Conservation (phyloP, 2,797 vertebrate species). For the Moxostoma hubbsi region DNA sequence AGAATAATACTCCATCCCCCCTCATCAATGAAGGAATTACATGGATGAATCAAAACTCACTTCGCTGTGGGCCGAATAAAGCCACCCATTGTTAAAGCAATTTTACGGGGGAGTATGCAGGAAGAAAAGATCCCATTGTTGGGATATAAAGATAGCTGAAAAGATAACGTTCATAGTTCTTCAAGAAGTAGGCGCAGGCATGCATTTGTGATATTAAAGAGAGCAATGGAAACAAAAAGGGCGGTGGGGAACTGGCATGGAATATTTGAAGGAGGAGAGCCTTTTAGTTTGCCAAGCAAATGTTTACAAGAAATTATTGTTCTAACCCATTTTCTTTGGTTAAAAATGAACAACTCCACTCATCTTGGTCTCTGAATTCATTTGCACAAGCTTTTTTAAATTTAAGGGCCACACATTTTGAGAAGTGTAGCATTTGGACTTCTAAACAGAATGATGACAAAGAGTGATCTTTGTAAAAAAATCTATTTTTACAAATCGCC, state of each 20-base stretch:
- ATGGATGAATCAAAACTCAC: constrained; percentile 54
- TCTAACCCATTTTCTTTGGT: constrained; percentile 25
- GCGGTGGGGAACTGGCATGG: constrained; percentile 36
- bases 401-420: background rate
- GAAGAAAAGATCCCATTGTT: constrained; percentile 63
- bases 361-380: constrained; percentile 2
- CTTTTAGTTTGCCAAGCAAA: constrained; percentile 23
- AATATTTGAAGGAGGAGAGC: constrained; percentile 47
- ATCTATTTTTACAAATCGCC: constrained; percentile 14
- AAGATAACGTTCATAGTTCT: constrained; percentile 67
- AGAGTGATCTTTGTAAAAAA: constrained; percentile 14
- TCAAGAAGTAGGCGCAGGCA: constrained; percentile 61
- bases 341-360: constrained; percentile 37
- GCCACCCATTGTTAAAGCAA: constrained; percentile 57
- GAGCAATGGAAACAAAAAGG: constrained; percentile 47
- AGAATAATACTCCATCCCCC: constrained; percentile 42
- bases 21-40: constrained; percentile 56
- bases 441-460: constrained; percentile 8
- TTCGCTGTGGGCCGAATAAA: constrained; percentile 54
- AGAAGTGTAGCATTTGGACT: background rate
- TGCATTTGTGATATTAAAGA: constrained; percentile 58
- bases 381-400: constrained; percentile 18
- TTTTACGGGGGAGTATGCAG: constrained; percentile 45
- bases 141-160: constrained; percentile 65
- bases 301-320: constrained; percentile 38